phyloP scores from a whole-genome alignment of 2,888 invertebrate genomes.

The Mimumesa dahlbomi region DNA sequence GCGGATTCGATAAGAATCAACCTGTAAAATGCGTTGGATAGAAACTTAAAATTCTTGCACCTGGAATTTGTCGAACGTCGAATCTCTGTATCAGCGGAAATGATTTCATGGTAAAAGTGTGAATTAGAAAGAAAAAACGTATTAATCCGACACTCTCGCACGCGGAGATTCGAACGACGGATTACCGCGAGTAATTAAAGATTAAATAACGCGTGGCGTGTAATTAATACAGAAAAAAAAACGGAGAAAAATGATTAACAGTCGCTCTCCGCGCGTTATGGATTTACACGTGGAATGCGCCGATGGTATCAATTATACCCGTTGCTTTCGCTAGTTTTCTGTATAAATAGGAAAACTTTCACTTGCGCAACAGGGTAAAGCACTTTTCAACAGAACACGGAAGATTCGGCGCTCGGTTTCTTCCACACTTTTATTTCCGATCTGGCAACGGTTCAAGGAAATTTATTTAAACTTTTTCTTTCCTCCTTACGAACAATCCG shows the following conservation, averaged over 20 bases:
- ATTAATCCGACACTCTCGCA: too few relatives aligned
- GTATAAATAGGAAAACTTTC: slow-evolving; percentile 61
- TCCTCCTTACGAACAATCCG: too few relatives aligned
- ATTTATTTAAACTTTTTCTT: not conserved
- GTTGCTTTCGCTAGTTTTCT: slow-evolving; percentile 19
- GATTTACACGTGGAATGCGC: not conserved
- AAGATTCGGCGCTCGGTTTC: slow-evolving; percentile 10
- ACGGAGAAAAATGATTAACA: not conserved
- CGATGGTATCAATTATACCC: slow-evolving; percentile 29
- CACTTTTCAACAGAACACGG: slow-evolving; percentile 15
- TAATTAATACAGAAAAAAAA: too few relatives aligned
- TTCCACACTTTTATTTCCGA: slow-evolving; percentile 21
- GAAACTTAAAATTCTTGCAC: too few relatives aligned
- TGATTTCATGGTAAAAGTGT: too few relatives aligned
- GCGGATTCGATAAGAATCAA: too few relatives aligned
- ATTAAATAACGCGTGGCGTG: not conserved
- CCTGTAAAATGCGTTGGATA: too few relatives aligned
- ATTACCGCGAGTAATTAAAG: not conserved
- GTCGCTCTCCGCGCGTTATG: not conserved
- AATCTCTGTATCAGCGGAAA: too few relatives aligned
- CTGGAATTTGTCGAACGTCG: too few relatives aligned
- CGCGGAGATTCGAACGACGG: not conserved
- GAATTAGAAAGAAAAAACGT: too few relatives aligned
- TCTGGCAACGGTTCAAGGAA: slow-evolving; percentile 8
- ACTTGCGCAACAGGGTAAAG: slow-evolving; percentile 25